Percentiles rank a stretch among this genome's conserved stretches.
These are phyloP conservation scores for Mythimna impura DNA, from an alignment of 2,888 invertebrate genomes.

Conservation along the genomic window DNA sequence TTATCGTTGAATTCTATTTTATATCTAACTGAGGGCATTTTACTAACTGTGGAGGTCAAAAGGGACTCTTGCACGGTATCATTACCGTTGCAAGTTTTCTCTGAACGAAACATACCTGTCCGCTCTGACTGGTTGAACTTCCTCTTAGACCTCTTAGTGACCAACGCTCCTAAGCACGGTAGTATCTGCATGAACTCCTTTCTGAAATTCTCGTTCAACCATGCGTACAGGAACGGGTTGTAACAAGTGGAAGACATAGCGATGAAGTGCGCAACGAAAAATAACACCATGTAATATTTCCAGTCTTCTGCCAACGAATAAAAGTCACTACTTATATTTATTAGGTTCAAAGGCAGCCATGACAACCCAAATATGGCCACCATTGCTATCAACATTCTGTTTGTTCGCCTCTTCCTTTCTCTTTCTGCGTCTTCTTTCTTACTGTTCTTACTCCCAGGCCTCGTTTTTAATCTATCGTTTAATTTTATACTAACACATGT, in stretches of 20 bases:
- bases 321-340: slow-evolving; percentile 94
- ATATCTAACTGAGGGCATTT: slow-evolving; percentile 85
- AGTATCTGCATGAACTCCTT: slow-evolving; percentile 96
- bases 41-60: slow-evolving; percentile 84
- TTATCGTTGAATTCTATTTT: slow-evolving; percentile 85
- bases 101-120: slow-evolving; percentile 86
- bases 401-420: slow-evolving; percentile 94
- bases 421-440: slow-evolving; percentile 95
- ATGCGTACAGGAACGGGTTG: slow-evolving; percentile 98
- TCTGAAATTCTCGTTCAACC: slow-evolving; percentile 98
- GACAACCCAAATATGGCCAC: slow-evolving; percentile 96
- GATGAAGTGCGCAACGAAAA: slow-evolving; percentile 95
- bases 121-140: slow-evolving; percentile 85
- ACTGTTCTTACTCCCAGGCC: slow-evolving; percentile 94
- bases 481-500: slow-evolving; percentile 94
- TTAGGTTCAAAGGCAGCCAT: slow-evolving; percentile 95
- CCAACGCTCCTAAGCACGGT: slow-evolving; percentile 91
- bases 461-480: slow-evolving; percentile 93
- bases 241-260: slow-evolving; percentile 99
- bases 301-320: slow-evolving; percentile 91
- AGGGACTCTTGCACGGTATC: slow-evolving; percentile 87
- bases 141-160: slow-evolving; percentile 82
- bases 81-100: slow-evolving; percentile 88
- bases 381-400: slow-evolving; percentile 98
- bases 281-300: slow-evolving; percentile 94